Evolutionary conservation across 2,888 invertebrate species (phyloP).

Genomic region (Morinoia aosen): DNA sequence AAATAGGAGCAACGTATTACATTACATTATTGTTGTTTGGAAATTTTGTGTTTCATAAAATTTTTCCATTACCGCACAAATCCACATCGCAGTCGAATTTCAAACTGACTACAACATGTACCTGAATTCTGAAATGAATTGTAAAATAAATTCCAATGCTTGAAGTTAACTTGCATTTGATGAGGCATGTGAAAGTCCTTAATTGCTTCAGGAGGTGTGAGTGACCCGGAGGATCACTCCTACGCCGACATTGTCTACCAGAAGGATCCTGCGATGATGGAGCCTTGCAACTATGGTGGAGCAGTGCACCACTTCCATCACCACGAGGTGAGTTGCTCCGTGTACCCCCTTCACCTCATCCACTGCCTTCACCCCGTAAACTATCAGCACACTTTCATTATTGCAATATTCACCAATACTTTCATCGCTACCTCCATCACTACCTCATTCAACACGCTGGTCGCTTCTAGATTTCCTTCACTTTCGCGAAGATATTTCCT

Average conservation of each 20-base stretch:
- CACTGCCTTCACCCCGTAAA: not conserved
- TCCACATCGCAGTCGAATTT: not conserved
- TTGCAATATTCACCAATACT: not conserved
- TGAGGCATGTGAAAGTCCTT: not conserved
- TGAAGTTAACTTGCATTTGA: not conserved
- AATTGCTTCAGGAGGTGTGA: not conserved
- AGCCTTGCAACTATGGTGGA: not conserved
- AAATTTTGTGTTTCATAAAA: too few species aligned
- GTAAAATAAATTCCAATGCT: not conserved
- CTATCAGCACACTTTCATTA: not conserved
- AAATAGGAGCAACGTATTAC: not conserved
- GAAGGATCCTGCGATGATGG: not conserved
- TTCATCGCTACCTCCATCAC: not conserved
- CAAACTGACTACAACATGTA: not conserved
- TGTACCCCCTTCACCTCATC: not conserved
- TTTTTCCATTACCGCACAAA: not conserved
- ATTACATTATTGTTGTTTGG: not conserved
- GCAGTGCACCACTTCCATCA: constrained; percentile 12
- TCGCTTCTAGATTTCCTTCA: too few species aligned
- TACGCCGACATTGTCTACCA: not conserved
- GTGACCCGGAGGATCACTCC: not conserved
- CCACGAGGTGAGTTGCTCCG: not conserved
- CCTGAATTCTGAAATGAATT: too few species aligned
- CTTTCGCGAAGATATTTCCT: too few species aligned
- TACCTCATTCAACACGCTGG: too few species aligned